A percentile compares a stretch with the other conserved stretches of the same genome.
These are phyloP conservation scores for Petrocephalus zakoni DNA, from an alignment of 2,113 vertebrate species.

Conservation along the genomic window DNA sequence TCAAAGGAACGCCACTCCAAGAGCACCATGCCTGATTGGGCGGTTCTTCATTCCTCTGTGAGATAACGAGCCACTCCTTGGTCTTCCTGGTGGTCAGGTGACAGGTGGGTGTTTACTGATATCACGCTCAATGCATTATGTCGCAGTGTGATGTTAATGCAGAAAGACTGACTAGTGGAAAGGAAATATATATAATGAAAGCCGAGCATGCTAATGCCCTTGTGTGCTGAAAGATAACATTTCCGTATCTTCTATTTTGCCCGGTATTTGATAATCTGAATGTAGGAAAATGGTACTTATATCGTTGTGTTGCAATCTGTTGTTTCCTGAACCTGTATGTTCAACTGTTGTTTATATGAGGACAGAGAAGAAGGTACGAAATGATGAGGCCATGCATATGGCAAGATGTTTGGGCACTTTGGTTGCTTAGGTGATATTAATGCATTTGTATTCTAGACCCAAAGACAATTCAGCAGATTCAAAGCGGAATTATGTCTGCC, in stretches of 20 bases:
- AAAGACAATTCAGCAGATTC: neutral
- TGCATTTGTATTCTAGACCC: neutral
- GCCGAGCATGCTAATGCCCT: neutral
- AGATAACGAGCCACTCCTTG: neutral
- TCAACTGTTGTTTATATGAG: neutral
- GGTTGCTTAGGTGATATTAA: neutral
- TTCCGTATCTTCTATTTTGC: neutral
- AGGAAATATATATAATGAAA: too few relatives aligned
- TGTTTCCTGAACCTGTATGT: neutral
- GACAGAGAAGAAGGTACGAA: neutral
- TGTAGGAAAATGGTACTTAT: neutral
- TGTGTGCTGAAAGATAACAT: neutral
- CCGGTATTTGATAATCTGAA: neutral
- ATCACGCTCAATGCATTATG: neutral
- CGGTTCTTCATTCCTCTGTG: neutral
- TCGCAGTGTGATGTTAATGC: neutral
- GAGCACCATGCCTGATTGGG: neutral
- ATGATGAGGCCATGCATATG: neutral
- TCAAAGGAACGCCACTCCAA: neutral
- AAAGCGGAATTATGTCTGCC: neutral
- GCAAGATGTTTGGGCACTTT: neutral
- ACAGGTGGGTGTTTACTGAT: neutral
- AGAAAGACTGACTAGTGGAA: neutral
- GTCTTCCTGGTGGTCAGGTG: neutral
- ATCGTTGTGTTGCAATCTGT: neutral